Conservation (phyloP, 2,113 vertebrate species). For the Oreamnos americanus region DNA sequence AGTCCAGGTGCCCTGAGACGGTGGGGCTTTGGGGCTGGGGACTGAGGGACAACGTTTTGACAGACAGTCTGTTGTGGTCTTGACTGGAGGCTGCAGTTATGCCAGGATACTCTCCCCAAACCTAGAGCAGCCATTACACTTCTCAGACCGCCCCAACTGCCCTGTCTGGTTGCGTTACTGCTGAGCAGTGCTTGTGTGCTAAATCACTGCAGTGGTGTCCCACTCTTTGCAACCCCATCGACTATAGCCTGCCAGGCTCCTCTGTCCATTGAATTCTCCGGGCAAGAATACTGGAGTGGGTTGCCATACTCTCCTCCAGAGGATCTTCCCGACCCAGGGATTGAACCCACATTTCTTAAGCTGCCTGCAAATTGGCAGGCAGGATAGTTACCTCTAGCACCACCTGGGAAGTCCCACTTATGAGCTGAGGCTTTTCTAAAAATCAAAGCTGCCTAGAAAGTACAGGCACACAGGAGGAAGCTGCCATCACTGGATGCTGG, state of each 20-base stretch:
- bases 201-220: neutral
- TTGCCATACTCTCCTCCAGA: neutral
- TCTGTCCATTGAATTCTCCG: neutral
- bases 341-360: neutral
- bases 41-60: neutral
- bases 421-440: neutral
- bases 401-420: neutral
- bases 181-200: neutral
- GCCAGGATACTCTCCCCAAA: neutral
- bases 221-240: neutral
- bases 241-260: neutral
- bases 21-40: too few species aligned
- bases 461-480: fast-evolving
- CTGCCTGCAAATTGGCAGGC: neutral
- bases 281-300: neutral
- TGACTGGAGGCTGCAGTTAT: neutral
- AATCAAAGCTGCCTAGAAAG: neutral
- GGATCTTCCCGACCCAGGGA: neutral
- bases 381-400: neutral
- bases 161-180: neutral
- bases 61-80: neutral
- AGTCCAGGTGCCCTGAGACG: neutral
- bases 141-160: neutral
- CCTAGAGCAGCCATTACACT: neutral
- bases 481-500: neutral